These are phyloP conservation scores for Octodon degus DNA, from an alignment of 2,113 vertebrate genomes.

Conservation along the genomic window DNA sequence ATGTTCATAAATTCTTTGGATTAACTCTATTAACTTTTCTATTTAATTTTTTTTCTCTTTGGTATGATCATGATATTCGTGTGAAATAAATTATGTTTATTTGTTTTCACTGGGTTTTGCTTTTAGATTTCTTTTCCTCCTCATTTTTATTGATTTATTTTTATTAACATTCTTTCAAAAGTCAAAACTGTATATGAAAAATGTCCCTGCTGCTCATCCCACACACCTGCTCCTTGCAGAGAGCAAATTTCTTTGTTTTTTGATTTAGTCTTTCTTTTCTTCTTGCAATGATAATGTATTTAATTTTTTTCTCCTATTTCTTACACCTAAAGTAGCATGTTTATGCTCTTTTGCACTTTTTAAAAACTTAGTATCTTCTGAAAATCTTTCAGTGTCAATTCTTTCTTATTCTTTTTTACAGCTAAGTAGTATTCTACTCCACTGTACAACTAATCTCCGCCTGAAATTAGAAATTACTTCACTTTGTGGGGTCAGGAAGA, in stretches of 20 bases:
- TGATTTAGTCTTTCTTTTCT: background rate
- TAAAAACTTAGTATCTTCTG: background rate
- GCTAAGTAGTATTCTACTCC: background rate
- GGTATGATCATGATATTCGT: background rate
- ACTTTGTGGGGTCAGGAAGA: background rate
- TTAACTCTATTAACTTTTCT: background rate
- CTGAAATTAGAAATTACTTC: background rate
- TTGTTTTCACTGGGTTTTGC: background rate
- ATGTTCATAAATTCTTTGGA: background rate
- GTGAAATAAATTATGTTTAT: background rate
- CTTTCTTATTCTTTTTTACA: background rate
- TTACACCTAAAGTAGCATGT: background rate
- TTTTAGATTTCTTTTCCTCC: background rate
- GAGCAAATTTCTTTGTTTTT: background rate
- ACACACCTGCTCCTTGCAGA: background rate
- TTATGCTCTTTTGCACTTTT: slow-evolving; percentile 16
- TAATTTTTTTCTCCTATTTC: background rate
- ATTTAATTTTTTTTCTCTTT: background rate
- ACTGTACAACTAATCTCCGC: background rate
- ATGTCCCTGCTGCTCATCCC: background rate
- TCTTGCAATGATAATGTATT: background rate
- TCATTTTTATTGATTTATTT: slow-evolving; percentile 29
- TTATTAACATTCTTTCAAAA: slow-evolving; percentile 28
- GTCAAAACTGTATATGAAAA: background rate
- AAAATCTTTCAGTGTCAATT: background rate